These are phyloP conservation scores for Parazoanthus atlanticus DNA, from an alignment of 92 coral and sea anemone genomes.

Conservation along the genomic window DNA sequence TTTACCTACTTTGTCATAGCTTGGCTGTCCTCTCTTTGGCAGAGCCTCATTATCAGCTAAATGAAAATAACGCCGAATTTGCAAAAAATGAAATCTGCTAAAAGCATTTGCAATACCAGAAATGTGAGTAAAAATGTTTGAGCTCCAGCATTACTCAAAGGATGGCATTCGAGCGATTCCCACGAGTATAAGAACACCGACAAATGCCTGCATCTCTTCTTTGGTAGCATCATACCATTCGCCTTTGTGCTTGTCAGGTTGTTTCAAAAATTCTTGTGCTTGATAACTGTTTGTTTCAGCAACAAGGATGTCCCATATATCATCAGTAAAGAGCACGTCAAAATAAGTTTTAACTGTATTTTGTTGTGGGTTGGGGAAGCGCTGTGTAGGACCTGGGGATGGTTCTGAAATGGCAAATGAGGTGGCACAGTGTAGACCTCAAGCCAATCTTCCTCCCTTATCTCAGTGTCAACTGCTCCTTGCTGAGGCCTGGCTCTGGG, in stretches of 20 bases:
- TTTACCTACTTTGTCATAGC: no score
- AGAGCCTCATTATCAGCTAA: no score
- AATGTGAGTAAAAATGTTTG: no score
- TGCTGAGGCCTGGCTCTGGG: neutral
- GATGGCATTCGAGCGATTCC: neutral
- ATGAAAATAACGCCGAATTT: no score
- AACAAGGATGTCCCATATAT: conserved; percentile 49
- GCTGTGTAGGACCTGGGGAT: conserved; percentile 54
- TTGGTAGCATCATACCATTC: conserved; percentile 8
- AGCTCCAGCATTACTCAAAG: no score
- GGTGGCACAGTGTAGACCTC: neutral
- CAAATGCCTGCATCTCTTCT: conserved; percentile 27
- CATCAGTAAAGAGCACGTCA: conserved; percentile 47
- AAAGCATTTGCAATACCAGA: no score
- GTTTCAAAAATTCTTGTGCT: conserved; percentile 29
- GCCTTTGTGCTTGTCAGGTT: conserved; percentile 16
- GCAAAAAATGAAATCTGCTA: no score
- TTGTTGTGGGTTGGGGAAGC: conserved; percentile 35
- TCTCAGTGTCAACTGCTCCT: neutral
- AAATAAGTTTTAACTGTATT: conserved; percentile 33
- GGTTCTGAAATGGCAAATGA: conserved; percentile 33
- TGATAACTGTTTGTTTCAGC: conserved; percentile 60
- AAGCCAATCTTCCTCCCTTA: neutral
- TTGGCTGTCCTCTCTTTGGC: no score
- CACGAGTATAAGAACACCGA: conserved; percentile 1